Evolutionary conservation across 2,888 invertebrate genomes (phyloP), one percentile per base, ranked within the genome.

Genomic region (Chrysomela aeneicollis): DNA sequence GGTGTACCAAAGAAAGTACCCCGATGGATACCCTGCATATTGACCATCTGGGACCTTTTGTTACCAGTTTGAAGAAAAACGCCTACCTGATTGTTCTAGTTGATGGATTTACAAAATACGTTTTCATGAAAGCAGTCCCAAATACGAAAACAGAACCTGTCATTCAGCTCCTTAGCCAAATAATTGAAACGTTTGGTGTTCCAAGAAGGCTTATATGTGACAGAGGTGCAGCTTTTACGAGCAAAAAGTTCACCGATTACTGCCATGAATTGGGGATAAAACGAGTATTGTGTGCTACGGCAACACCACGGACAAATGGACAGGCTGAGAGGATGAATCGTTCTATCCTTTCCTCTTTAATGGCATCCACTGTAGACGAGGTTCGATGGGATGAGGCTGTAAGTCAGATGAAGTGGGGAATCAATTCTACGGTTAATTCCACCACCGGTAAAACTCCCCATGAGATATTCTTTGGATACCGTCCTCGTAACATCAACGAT

Each of bases 21-120:
- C 77, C 75, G n/a, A 70, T 78, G 68, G 66, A 76, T 49, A 76
- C 72, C 1, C 17, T 75, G 0, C 74, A 77, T 65, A 57, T 76
- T 2, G 75, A 76, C 46, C 75, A 77, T 63, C 26, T 75, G 2
- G 72, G 76, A 1, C 72, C 72, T n/a, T 76, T 74, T 46, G 66
- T 68, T 12, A 67, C 50, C 19, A 70, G 62, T 55, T 59, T 61
- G n/a, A 68, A 74, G 49, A 73, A 68, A 26, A 69, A 70, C 46
- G 42, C 53, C 42, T 76, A 78, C 50, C 58, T 78, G 9, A 66
- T 79, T 5, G 76, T 79, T 0, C 55, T 66, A 0, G 75, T 78
- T 12, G 78, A 78, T 61, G 51, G 51, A 10, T 51, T 51, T 12
- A 51, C 26, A n/a, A 54, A 54, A 54, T 35, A 35, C 70, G 66